phyloP scores from a whole-genome alignment of 2,797 vertebrate species.

The Alfaro cultratus region DNA sequence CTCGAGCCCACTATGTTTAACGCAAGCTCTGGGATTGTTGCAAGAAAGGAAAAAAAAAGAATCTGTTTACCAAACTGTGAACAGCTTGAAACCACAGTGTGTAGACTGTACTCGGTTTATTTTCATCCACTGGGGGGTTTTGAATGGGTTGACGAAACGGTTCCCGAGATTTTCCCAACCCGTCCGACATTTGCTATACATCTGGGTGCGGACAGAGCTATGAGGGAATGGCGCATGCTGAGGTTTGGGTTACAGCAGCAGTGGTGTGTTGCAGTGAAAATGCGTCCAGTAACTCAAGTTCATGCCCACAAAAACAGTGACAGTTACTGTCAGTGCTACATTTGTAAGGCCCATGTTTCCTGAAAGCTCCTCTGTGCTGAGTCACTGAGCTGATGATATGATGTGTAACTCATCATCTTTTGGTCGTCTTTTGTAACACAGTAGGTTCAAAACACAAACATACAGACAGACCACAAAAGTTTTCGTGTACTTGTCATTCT shows the following conservation, averaged over 20 bases:
- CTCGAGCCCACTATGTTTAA: background rate
- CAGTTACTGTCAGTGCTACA: conserved; percentile 15
- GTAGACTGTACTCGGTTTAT: background rate
- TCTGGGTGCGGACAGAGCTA: background rate
- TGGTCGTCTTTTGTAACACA: background rate
- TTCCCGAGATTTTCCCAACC: background rate
- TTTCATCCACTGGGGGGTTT: conserved; percentile 1
- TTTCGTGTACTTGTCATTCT: background rate
- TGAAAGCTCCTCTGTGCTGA: conserved; percentile 1
- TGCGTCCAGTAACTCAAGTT: background rate
- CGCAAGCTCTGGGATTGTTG: background rate
- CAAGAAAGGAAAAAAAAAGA: background rate
- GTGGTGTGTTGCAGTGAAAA: background rate
- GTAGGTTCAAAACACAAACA: background rate
- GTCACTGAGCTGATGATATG: background rate
- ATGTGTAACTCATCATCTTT: background rate
- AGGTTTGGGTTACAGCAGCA: conserved; percentile 7
- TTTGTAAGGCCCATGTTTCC: conserved; percentile 15
- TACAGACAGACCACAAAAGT: background rate
- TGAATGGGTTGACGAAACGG: background rate
- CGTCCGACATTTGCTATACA: background rate
- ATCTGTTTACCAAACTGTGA: background rate
- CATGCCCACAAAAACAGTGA: conserved; percentile 5
- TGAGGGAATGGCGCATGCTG: conserved; percentile 6
- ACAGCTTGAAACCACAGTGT: background rate